Evolutionary conservation across 2,797 vertebrate species (phyloP), one percentile per base, ranked within the genome.

Genomic region (Numenius phaeopus): DNA sequence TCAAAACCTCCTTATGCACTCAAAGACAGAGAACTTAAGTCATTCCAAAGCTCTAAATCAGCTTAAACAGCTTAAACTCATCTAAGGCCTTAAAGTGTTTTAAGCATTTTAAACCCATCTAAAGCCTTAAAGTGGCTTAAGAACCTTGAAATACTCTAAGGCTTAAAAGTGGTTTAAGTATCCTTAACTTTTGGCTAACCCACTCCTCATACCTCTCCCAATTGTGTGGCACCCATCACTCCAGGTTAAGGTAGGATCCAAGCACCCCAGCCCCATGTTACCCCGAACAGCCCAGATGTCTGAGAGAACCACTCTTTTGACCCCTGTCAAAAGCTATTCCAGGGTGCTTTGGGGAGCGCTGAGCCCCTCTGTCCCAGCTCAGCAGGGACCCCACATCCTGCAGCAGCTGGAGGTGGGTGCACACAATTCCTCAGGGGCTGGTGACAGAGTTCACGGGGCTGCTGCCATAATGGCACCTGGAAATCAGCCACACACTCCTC

Each of bases 41-140:
- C 42, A 83, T 83, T 82, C 81, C 77, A 94, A 92, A 96, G 90
- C 93, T 87, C 85, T 82, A 91, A 97, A 97, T 96, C 96, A 95
- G 91, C 91, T 98, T 97, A 93, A 97, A 90, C 37, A 71, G 87
- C 81, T 95, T 97, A 90, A 96, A 96, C 30, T 91, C 81, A 75
- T 89, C 44, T 84, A 90, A 94, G 88, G 76, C 86, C 91, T 87
- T 89, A 89, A 94, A 96, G 81, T 90, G 87, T 96, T 95, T 94
- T 90, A 96, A 97, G 85, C 65, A 92, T 90, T 94, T 97, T 95
- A 97, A 97, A 97, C 79, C 94, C 91, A 94, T 52, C 95, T 95
- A 94, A 96, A 97, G 89, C 91, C 77, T 80, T 92, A 70, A 96
- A 97, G 89, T 95, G 82, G 89, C 65, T 96, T 96, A 95, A 92